A percentile compares a stretch with the other conserved stretches of the same genome.
phyloP scores from a whole-genome alignment of 2,797 vertebrate species.

The Halcyon leucocephala region DNA sequence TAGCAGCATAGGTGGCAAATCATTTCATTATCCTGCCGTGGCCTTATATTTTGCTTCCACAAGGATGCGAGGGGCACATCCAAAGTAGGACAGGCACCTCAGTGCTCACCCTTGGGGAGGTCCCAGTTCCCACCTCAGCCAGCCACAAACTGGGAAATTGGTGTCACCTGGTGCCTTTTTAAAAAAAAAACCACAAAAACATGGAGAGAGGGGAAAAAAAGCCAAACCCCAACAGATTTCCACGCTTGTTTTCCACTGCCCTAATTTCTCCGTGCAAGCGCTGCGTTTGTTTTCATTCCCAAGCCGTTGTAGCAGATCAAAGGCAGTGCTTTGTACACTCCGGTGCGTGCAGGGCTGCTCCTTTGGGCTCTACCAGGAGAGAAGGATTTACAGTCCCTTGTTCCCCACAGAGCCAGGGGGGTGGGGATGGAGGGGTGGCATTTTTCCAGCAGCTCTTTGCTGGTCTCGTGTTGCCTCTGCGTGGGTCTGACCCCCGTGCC shows the following conservation, averaged over 20 bases:
- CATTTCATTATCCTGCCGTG: neutral
- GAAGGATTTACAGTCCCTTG: neutral
- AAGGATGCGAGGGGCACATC: neutral
- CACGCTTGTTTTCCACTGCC: slow-evolving; percentile 22
- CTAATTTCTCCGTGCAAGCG: slow-evolving; percentile 14
- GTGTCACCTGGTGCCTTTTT: neutral
- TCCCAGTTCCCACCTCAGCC: neutral
- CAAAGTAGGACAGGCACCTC: slow-evolving; percentile 6
- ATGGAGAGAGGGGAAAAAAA: neutral
- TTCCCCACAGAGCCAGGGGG: rapidly evolving
- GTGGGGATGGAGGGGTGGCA: neutral
- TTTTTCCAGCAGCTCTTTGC: neutral
- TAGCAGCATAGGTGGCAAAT: neutral
- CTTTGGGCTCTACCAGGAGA: neutral
- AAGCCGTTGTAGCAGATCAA: slow-evolving; percentile 39
- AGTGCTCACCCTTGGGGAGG: neutral
- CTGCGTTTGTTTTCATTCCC: slow-evolving; percentile 61
- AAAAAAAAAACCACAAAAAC: neutral
- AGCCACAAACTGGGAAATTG: neutral
- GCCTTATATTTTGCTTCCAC: neutral
- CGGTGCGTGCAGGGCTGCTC: neutral
- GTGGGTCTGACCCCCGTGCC: rapidly evolving
- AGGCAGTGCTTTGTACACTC: neutral
- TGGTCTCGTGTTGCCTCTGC: neutral
- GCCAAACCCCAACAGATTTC: neutral